Base-by-base conservation (phyloP, 1,140 invertebrate species). In the Antheraea pernyi region DNA sequence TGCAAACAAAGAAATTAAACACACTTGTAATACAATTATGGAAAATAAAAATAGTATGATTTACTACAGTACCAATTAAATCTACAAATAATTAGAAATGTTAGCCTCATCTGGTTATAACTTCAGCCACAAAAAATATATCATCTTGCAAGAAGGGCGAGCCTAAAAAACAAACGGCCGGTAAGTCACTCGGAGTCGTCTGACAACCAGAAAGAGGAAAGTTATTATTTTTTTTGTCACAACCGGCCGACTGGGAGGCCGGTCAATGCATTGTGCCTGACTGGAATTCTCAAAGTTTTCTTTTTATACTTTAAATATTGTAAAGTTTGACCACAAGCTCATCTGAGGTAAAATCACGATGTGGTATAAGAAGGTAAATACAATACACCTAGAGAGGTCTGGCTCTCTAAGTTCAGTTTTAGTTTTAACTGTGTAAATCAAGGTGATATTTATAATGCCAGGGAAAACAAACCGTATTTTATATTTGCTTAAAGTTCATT, bases 121-220 rank as follows among this genome's bases (percentile, higher is more conserved):
- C 85, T 91, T 89, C 88, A 83, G 85, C 84, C 85, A 90, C 88
- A 92, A 92, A 91, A 89, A 92, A 92, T 85, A 84, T 83, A 89
- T 91, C 88, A 91, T 91, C 87, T 84, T 88, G 86, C 84, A 80
- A 85, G 81, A 80, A 85, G 81, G 86, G 83, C 81, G 86, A 88
- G 82, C 82, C 84, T 88, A 91, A 91, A 91, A 92, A 91, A 86
- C 87, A 88, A 86, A 86, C 82, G 81, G 80, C 71, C 86, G 82
- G 88, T 91, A 91, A 91, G 89, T 91, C 86, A 91, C 87, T 89
- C 22, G 76, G 85, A 78, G 85, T 77, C 79, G 78, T 78, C 76
- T 84, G 84, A 82, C 84, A 81, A 84, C 79, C 76, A 53, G 46
- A 79, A 70, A 84, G 86, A 84, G 77, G 79, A 83, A 85, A 85